Conservation (phyloP, 2,113 vertebrate genomes). For the Poeciliopsis turrubarensis region DNA sequence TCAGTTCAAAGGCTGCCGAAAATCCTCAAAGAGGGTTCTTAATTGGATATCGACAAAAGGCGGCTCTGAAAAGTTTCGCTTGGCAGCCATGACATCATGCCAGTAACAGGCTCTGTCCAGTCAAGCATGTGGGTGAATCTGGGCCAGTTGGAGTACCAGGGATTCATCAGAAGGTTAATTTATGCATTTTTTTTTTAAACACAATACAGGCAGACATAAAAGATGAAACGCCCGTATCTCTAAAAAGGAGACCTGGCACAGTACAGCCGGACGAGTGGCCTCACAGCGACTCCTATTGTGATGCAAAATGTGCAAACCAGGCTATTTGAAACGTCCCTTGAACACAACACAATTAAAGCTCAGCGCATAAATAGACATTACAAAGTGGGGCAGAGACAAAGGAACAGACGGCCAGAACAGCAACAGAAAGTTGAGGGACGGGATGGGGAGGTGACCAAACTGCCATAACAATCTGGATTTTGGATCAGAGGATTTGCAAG, state of each 20-base stretch:
- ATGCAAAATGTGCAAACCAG: constrained; percentile 72
- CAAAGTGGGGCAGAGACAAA: constrained; percentile 75
- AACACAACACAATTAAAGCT: constrained; percentile 72
- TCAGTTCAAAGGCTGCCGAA: constrained; percentile 8
- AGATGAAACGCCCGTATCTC: constrained; percentile 66
- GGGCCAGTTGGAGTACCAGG: constrained; percentile 22
- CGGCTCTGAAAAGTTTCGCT: constrained; percentile 26
- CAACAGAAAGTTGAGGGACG: constrained; percentile 1
- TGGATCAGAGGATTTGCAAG: constrained; percentile 19
- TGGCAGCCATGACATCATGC: constrained; percentile 45
- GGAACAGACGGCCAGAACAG: constrained; percentile 47
- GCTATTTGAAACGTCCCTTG: constrained; percentile 70
- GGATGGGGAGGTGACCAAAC: constrained; percentile 21
- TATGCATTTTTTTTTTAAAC: constrained; percentile 64
- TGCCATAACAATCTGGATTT: constrained; percentile 50
- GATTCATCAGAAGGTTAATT: constrained; percentile 63
- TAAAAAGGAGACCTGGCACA: constrained; percentile 61
- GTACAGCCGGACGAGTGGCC: constrained; percentile 44
- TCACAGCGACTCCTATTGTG: constrained; percentile 73
- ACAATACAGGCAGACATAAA: constrained; percentile 64
- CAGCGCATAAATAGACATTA: constrained; percentile 71
- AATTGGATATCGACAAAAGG: constrained; percentile 58
- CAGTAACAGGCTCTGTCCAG: constrained; percentile 37
- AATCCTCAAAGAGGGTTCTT: constrained; percentile 45
- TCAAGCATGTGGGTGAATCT: constrained; percentile 51